phyloP scores from a whole-genome alignment of 2,113 vertebrate species.

The Mobula hypostoma region DNA sequence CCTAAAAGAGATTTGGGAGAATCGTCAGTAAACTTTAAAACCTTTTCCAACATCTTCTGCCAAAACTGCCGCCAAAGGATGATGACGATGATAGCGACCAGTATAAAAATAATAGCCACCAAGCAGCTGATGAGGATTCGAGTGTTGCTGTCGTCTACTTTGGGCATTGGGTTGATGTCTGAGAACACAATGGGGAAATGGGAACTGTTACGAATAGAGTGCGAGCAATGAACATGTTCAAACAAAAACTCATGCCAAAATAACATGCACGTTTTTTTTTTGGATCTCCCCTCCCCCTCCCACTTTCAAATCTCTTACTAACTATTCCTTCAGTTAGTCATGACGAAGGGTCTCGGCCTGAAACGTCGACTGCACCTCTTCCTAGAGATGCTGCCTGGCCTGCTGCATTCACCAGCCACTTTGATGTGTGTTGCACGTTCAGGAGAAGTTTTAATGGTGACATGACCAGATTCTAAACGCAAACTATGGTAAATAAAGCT shows the following conservation, averaged over 20 bases:
- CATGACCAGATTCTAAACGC: background rate
- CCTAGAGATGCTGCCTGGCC: too few species aligned
- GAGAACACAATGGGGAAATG: slow-evolving; percentile 9
- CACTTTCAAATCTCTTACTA: too few species aligned
- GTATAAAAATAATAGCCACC: slow-evolving; percentile 90
- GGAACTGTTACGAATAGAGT: background rate
- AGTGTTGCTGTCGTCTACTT: slow-evolving; percentile 88
- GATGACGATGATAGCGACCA: slow-evolving; percentile 86
- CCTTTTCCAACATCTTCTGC: slow-evolving; percentile 98
- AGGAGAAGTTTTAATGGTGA: background rate
- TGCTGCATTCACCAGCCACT: too few species aligned
- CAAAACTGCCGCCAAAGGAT: slow-evolving; percentile 96
- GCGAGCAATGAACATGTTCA: too few species aligned
- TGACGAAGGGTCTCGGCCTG: too few species aligned
- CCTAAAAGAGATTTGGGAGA: background rate
- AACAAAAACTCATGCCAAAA: background rate
- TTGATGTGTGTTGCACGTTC: background rate
- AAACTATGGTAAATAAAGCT: background rate
- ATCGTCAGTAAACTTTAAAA: slow-evolving; percentile 43
- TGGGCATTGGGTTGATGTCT: slow-evolving; percentile 71
- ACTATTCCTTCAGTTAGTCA: too few species aligned
- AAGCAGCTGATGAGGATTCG: slow-evolving; percentile 88
- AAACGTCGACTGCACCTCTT: too few species aligned
- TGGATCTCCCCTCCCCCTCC: too few species aligned
- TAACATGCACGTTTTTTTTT: background rate